These are phyloP conservation scores for Oreochromis tanganicae DNA, from an alignment of 2,113 vertebrate genomes.

Conservation along the genomic window DNA sequence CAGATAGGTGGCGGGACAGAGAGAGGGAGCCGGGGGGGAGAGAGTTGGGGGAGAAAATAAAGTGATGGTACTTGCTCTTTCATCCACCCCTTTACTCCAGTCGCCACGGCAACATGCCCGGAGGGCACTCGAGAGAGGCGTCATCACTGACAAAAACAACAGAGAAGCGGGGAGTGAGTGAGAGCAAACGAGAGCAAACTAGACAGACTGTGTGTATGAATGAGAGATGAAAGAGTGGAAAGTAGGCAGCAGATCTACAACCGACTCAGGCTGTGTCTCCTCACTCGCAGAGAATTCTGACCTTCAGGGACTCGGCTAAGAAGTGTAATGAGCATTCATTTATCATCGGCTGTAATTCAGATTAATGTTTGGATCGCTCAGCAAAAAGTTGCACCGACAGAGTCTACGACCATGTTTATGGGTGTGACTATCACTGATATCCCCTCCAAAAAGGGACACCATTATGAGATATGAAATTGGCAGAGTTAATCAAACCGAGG, in stretches of 20 bases:
- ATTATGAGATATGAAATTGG: slow-evolving; percentile 59
- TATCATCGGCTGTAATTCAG: slow-evolving; percentile 17
- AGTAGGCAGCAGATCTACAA: slow-evolving; percentile 6
- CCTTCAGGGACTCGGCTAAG: slow-evolving; percentile 32
- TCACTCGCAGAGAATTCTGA: slow-evolving; percentile 9
- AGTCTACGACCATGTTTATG: not conserved
- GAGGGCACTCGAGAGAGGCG: slow-evolving; percentile 62
- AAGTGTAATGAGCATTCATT: slow-evolving; percentile 34
- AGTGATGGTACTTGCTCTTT: slow-evolving; percentile 47
- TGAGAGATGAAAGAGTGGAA: slow-evolving; percentile 10
- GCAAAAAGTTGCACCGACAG: slow-evolving; percentile 29
- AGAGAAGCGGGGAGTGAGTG: slow-evolving; percentile 34
- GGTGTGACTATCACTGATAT: slow-evolving; percentile 40
- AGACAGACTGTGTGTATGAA: slow-evolving; percentile 17
- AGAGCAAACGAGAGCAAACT: slow-evolving; percentile 34
- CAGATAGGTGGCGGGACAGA: slow-evolving; percentile 46
- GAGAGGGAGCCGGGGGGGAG: not conserved
- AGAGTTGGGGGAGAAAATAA: not conserved
- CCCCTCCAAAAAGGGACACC: slow-evolving; percentile 21
- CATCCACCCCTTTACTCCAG: slow-evolving; percentile 59
- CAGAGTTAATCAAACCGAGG: slow-evolving; percentile 61
- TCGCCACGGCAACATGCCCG: slow-evolving; percentile 71
- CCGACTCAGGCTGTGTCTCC: not conserved
- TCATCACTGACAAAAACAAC: slow-evolving; percentile 67
- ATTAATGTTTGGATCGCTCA: slow-evolving; percentile 15